phyloP scores from a whole-genome alignment of 2,888 invertebrate genomes.

The Drosophila siamana region DNA sequence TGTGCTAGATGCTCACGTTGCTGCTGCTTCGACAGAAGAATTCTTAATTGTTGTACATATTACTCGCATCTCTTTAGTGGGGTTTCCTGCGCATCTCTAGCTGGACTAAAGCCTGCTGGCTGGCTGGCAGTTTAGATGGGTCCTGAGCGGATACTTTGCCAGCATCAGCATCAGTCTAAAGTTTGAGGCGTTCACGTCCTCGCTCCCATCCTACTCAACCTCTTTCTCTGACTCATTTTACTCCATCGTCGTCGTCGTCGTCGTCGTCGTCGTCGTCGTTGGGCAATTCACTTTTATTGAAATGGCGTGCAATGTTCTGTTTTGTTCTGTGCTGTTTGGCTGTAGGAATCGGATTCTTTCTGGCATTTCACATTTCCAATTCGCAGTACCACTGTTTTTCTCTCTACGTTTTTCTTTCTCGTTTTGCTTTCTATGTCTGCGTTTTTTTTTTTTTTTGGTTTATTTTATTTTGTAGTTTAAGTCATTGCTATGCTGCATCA shows the following conservation, averaged over 20 bases:
- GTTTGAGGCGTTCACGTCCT: conserved; percentile 58
- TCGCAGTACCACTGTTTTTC: conserved; percentile 44
- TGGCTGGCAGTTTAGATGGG: conserved; percentile 24
- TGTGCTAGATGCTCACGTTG: too few relatives aligned
- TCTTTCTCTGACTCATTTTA: background rate
- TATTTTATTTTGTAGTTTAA: conserved; percentile 80
- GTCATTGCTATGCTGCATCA: conserved; percentile 79
- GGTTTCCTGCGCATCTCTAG: conserved; percentile 20
- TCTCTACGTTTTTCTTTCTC: conserved; percentile 12
- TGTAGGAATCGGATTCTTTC: conserved; percentile 59
- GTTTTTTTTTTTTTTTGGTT: conserved; percentile 50
- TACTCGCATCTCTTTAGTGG: too few relatives aligned
- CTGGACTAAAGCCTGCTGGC: conserved; percentile 19
- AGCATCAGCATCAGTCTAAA: conserved; percentile 64
- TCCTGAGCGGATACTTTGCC: conserved; percentile 70
- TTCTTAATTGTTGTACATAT: too few relatives aligned
- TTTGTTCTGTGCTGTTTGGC: conserved; percentile 54
- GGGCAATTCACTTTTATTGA: conserved; percentile 85
- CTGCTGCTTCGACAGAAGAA: too few relatives aligned
- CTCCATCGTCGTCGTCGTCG: conserved; percentile 26
- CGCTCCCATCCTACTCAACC: background rate
- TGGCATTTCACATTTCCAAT: conserved; percentile 59
- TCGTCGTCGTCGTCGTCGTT: conserved; percentile 50
- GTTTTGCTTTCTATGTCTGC: conserved; percentile 47
- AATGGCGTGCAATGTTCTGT: conserved; percentile 82